phyloP scores from a whole-genome alignment of 2,113 vertebrate genomes.

The Cyphomyrus discorhynchus region DNA sequence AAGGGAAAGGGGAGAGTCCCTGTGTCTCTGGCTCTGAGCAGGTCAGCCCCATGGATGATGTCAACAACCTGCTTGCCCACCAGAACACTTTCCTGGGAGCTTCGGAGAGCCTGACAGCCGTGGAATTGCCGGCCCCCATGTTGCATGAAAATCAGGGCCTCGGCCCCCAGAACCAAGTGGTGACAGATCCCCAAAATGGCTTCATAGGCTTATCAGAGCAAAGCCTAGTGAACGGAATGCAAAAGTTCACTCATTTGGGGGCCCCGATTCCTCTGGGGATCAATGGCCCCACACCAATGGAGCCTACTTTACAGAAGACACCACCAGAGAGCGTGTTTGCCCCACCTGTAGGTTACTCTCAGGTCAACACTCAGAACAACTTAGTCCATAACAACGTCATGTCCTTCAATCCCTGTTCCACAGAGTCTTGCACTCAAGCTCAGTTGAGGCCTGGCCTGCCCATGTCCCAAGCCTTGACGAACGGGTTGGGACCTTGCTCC shows the following conservation, averaged over 20 bases:
- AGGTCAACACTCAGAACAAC: neutral
- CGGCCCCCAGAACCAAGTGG: neutral
- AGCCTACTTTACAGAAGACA: conserved; percentile 18
- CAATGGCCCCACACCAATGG: neutral
- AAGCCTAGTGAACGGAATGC: neutral
- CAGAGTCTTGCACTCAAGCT: conserved; percentile 19
- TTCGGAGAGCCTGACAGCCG: conserved; percentile 21
- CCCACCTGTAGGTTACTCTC: conserved; percentile 16
- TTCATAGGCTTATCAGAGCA: conserved; percentile 23
- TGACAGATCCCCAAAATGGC: conserved; percentile 7
- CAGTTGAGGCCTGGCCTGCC: conserved; percentile 25
- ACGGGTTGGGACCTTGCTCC: neutral
- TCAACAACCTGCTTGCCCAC: neutral
- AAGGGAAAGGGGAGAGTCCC: conserved; percentile 34
- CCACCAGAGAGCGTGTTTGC: conserved; percentile 15
- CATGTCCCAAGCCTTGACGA: conserved; percentile 19
- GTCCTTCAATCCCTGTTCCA: conserved; percentile 31
- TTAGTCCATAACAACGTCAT: neutral
- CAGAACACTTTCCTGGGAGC: conserved; percentile 17
- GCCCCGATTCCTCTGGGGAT: conserved; percentile 14
- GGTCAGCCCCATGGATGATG: conserved; percentile 5
- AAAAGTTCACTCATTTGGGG: conserved; percentile 40
- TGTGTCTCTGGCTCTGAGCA: conserved; percentile 32
- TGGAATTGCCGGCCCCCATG: conserved; percentile 34
- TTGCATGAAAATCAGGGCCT: conserved; percentile 27